Evolutionary conservation across 2,113 vertebrate species (phyloP), one percentile per base, ranked within the genome.

Genomic region (Cheilinus undulatus): DNA sequence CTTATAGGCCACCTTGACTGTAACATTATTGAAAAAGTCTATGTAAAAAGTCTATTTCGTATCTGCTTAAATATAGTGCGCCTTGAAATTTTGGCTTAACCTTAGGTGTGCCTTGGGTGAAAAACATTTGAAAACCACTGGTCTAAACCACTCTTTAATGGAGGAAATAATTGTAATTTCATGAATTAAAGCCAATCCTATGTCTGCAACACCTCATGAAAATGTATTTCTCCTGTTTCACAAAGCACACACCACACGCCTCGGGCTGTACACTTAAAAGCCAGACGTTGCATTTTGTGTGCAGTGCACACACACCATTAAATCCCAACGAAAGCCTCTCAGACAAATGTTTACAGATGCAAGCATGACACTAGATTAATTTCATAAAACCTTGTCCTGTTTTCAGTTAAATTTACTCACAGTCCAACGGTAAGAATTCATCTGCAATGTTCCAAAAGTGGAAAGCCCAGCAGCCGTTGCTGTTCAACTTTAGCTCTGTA

Each of bases 191-290:
- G 53, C 49, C 30, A 11, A 71, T 34, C 45, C 48, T 27, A 20
- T 65, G 30, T 27, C 8, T 9, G 14, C 32, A 38, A 63, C 73
- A 66, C 59, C 52, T 15, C 28, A 12, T 40, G 54, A 72, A 73
- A 77, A 79, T 72, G 32, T 63, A 71, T 68, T 68, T 52, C 62
- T 73, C 57, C 32, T 51, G 43, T 64, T 60, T 73, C 48, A 59
- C 14, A 51, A 20, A 34, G 14, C 36, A 40, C 38, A 40, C 56
- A 30, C 64, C 1, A 2, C 57, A 53, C 19, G 40, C 62, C 76
- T 76, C 62, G 49, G 46, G 57, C 57, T 22, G 42, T 49, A n/a
- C n/a, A n/a, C n/a, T n/a, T n/a, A n/a, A n/a, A n/a, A n/a, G n/a
- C n/a, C n/a, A n/a, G n/a, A n/a, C n/a, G n/a, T n/a, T n/a, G n/a